Percentiles rank a stretch among this genome's conserved stretches.
Conservation (phyloP, 2,113 vertebrate species). For the Xenopus laevis region DNA sequence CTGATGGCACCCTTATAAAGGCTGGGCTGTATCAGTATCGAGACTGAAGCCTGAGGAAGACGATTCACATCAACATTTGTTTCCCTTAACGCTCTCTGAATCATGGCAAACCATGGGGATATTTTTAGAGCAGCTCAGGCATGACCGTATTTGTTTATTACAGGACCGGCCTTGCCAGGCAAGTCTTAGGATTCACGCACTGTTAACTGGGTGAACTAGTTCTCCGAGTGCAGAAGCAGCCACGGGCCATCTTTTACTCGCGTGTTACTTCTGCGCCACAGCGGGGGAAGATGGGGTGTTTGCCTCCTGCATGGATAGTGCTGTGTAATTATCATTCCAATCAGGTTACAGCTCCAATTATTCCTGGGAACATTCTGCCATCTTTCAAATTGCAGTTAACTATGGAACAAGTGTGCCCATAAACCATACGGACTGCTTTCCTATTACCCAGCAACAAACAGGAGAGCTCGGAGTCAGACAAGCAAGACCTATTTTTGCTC, state of each 20-base stretch:
- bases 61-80: no score
- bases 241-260: no score
- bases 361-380: background rate
- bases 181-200: background rate
- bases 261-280: no score
- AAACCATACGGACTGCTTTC: background rate
- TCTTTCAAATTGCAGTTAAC: constrained; percentile 4
- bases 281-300: background rate
- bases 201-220: background rate
- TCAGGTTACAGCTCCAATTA: background rate
- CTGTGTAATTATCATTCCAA: constrained; percentile 26
- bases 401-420: background rate
- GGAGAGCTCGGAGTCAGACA: no score
- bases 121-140: background rate
- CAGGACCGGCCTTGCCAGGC: background rate
- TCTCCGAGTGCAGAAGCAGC: background rate
- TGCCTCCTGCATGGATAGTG: background rate
- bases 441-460: no score
- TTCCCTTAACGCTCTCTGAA: no score
- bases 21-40: no score
- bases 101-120: no score
- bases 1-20: no score
- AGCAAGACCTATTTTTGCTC: no score
- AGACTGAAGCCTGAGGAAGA: no score
- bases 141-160: background rate